These are phyloP conservation scores for Aphelocoma coerulescens DNA, from an alignment of 2,113 vertebrate species.

Conservation along the genomic window DNA sequence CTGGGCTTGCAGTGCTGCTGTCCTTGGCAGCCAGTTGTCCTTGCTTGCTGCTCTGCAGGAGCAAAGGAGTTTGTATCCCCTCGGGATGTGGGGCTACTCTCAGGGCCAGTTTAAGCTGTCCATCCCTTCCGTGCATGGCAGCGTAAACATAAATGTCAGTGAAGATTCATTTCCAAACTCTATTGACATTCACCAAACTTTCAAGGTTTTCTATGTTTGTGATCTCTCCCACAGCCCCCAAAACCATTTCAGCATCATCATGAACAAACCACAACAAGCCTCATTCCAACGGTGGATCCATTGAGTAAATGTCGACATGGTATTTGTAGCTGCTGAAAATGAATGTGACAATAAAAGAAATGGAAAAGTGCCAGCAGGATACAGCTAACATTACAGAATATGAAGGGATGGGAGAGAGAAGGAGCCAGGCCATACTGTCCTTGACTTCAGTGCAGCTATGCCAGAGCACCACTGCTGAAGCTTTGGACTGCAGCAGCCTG, in stretches of 20 bases:
- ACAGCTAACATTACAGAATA: background rate
- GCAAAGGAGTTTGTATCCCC: background rate
- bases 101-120: background rate
- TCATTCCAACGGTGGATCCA: background rate
- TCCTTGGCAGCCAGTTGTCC: background rate
- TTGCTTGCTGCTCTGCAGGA: background rate
- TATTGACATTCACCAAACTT: background rate
- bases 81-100: background rate
- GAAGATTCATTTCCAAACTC: background rate
- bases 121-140: background rate
- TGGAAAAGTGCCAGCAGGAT: background rate
- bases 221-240: background rate
- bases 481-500: background rate
- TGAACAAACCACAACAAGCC: background rate
- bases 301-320: background rate
- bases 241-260: background rate
- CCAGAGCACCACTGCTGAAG: background rate
- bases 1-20: background rate
- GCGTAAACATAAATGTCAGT: background rate
- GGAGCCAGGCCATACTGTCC: background rate
- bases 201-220: background rate
- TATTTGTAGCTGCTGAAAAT: background rate
- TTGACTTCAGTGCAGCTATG: background rate
- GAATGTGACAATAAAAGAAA: background rate
- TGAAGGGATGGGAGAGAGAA: background rate